Base-by-base conservation (phyloP, 2,888 invertebrate species). In the Laspeyria flexula region DNA sequence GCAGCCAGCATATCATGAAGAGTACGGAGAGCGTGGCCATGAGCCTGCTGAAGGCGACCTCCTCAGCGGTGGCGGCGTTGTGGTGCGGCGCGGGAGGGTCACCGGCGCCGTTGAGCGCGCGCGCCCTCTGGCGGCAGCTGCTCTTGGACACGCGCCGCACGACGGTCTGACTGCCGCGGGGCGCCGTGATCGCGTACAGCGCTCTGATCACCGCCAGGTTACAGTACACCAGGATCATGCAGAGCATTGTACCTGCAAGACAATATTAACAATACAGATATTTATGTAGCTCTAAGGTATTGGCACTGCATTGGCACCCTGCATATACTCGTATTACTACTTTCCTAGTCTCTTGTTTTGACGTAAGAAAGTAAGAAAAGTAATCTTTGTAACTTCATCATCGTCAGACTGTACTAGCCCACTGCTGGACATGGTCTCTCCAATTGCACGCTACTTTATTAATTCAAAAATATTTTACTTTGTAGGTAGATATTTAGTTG, bases 1-100 rank as follows among this genome's bases (percentile, higher is more conserved):
- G 97, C 88, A 96, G 93, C 97, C 97, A 97, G 86, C 97, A 97
- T 34, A 96, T 88, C 74, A 97, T 95, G 82, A 97, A 97, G 21
- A 96, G 95, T 60, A 97, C 94, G 60, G 97, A 96, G 33, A 97
- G 93, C 42, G 95, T 94, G 1, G 96, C 96, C 97, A 97, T 97
- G 34, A 97, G 93, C 70, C 96, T 94, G 65, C 97, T 96, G 85
- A 97, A 97, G 55, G 96, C 96, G 42, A 96, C 94, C 85, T 97
- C 97, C 79, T 97, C 97, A 0, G 95, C 94, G 0, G 97, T 96
- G 62, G 95, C 93, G 15, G 93, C 86, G 75, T 90, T 90, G 79
- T 88, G 87, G 40, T 82, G 76, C 47, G 55, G 55, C 18, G 58
- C 44, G 6, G 62, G 66, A 3, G 60, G 63, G 53, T 94, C 59